Evolutionary conservation across 2,113 vertebrate species (phyloP).

Genomic region (Fulica atra): DNA sequence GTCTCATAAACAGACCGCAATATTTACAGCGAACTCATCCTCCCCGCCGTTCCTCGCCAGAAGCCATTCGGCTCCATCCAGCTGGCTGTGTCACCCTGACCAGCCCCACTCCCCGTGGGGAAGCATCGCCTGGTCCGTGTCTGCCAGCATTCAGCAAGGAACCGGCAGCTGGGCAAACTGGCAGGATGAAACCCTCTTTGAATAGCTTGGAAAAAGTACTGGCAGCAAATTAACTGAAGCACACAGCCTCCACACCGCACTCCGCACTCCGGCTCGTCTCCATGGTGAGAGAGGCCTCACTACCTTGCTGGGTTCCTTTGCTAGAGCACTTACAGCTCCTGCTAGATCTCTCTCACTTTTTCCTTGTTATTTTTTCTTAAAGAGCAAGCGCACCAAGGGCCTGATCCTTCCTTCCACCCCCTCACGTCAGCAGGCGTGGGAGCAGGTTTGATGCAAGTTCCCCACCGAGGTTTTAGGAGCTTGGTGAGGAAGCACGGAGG

Average conservation of each 20-base stretch:
- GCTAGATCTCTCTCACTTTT: neutral
- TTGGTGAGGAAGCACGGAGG: neutral
- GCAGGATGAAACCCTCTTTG: neutral
- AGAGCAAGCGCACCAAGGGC: accelerated
- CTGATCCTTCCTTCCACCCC: neutral
- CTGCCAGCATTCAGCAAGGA: accelerated
- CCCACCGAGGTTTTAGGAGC: neutral
- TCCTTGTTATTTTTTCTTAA: neutral
- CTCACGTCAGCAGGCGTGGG: neutral
- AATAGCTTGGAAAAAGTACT: neutral
- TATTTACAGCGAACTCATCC: neutral
- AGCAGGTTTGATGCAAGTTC: neutral
- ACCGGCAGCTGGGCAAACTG: neutral
- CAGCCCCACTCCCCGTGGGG: accelerated
- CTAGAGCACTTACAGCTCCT: neutral
- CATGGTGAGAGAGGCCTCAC: conserved; percentile 37
- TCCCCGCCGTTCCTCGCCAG: neutral
- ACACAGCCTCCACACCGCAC: neutral
- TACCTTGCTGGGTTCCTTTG: neutral
- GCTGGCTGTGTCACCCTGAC: neutral
- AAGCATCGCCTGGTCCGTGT: neutral
- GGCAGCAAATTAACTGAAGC: neutral
- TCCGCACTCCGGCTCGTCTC: neutral
- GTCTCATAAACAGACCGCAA: neutral
- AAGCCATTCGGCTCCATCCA: neutral